phyloP scores from a whole-genome alignment of 2,888 invertebrate genomes.

The Callosobruchus maculatus region DNA sequence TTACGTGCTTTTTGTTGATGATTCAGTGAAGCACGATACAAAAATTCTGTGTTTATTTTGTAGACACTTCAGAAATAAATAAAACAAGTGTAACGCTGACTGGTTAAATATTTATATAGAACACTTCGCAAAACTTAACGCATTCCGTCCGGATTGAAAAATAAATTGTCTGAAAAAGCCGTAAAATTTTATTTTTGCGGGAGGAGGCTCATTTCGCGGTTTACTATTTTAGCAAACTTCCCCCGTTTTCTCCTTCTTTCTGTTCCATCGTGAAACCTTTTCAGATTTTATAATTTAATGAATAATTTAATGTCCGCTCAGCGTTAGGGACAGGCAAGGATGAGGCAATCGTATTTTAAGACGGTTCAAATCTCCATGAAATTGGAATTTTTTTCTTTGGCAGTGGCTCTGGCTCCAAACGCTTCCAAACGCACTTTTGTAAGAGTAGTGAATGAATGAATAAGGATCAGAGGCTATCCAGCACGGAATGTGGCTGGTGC shows the following conservation, averaged over 20 bases:
- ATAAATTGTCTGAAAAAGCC: not conserved
- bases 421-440: too few relatives aligned
- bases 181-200: not conserved
- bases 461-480: too few relatives aligned
- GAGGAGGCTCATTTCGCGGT: not conserved
- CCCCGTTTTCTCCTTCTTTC: not conserved
- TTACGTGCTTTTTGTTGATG: too few relatives aligned
- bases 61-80: too few relatives aligned
- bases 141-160: not conserved
- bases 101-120: not conserved
- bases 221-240: not conserved
- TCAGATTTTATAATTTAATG: not conserved
- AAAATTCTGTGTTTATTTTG: too few relatives aligned
- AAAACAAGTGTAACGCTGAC: too few relatives aligned
- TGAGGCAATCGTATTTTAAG: not conserved
- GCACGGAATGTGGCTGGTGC: too few relatives aligned
- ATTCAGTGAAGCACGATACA: too few relatives aligned
- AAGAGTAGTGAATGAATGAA: too few relatives aligned
- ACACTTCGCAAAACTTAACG: not conserved
- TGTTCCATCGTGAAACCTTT: not conserved
- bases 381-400: not conserved
- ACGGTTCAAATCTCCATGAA: not conserved
- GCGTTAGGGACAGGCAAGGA: not conserved
- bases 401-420: not conserved
- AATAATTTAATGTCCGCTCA: not conserved